Conservation (phyloP, 2,888 invertebrate genomes). For the Amiota communis region DNA sequence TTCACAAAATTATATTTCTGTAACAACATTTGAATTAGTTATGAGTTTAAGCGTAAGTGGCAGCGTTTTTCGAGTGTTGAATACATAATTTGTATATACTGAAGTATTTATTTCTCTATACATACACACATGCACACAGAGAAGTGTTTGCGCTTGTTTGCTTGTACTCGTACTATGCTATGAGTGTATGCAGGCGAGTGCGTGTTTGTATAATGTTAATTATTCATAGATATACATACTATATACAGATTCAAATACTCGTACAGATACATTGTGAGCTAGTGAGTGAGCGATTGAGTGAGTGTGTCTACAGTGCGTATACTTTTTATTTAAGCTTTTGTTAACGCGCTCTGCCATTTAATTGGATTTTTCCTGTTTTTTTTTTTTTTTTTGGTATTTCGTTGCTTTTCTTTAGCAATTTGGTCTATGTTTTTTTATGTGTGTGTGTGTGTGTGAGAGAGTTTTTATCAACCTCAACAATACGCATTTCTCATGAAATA, state of each 20-base stretch:
- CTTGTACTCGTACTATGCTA: no score
- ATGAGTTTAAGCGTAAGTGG: conserved; percentile 48
- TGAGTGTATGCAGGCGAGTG: no score
- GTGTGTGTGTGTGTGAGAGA: conserved; percentile 17
- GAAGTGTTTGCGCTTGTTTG: background rate
- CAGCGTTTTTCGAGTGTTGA: conserved; percentile 22
- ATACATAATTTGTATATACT: conserved; percentile 11
- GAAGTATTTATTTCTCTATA: background rate
- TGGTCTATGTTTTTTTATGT: conserved; percentile 45
- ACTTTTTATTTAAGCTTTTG: no score
- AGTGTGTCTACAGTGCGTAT: conserved; percentile 26
- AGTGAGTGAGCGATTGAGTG: background rate
- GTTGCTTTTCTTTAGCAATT: background rate
- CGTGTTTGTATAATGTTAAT: no score
- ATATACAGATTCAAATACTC: no score
- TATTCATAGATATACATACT: no score
- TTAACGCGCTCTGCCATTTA: no score
- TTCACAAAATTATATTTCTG: conserved; percentile 42
- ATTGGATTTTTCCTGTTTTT: conserved; percentile 38
- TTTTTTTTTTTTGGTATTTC: conserved; percentile 46
- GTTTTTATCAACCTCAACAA: background rate
- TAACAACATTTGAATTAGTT: conserved; percentile 56
- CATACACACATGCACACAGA: background rate
- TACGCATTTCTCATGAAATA: conserved; percentile 10
- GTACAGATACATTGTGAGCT: no score